phyloP scores from a whole-genome alignment of 2,113 vertebrate species.

The Mandrillus leucophaeus region DNA sequence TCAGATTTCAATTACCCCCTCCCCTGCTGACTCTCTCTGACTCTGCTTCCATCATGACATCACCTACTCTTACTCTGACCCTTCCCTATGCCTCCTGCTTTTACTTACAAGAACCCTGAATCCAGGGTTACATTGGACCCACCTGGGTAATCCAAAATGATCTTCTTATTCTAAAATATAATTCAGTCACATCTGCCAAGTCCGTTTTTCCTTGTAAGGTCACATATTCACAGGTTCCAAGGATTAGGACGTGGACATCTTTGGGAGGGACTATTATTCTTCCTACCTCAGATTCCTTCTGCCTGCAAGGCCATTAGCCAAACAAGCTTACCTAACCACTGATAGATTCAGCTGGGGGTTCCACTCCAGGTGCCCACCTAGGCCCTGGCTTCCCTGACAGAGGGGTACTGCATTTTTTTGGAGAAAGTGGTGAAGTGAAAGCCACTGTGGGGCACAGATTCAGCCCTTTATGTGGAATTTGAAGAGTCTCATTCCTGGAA shows the following conservation, averaged over 20 bases:
- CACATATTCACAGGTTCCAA: neutral
- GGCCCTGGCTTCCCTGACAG: neutral
- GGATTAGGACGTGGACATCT: neutral
- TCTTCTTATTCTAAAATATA: neutral
- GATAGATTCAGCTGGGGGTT: neutral
- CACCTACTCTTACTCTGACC: neutral
- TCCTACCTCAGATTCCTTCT: neutral
- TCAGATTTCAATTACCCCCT: neutral
- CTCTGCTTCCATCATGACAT: neutral
- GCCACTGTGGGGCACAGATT: neutral
- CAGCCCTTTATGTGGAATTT: neutral
- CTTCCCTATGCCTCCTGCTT: neutral
- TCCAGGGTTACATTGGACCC: neutral
- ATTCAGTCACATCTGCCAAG: neutral
- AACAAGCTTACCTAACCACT: neutral
- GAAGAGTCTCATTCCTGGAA: neutral
- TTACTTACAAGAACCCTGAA: neutral
- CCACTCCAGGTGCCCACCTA: neutral
- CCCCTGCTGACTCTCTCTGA: neutral
- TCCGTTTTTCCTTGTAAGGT: neutral
- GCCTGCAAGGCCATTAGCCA: neutral
- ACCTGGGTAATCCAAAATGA: neutral
- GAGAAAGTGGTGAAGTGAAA: neutral
- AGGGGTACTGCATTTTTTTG: neutral
- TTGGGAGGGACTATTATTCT: neutral